phyloP scores from a whole-genome alignment of 2,888 invertebrate genomes.

The Dromius quadrimaculatus region DNA sequence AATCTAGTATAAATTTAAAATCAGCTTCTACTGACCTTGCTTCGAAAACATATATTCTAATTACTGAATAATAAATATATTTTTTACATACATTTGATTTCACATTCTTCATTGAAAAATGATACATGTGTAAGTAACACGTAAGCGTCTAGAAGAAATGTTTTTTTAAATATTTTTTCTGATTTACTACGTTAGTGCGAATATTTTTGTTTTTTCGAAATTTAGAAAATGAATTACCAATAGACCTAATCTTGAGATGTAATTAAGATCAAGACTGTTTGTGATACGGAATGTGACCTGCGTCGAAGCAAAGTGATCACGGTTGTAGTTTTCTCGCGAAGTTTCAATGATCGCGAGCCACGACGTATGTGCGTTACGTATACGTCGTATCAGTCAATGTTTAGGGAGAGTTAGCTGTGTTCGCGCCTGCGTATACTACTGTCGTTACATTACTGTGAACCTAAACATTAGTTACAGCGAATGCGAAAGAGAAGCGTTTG shows the following conservation, averaged over 20 bases:
- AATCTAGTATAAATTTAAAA: too few species aligned
- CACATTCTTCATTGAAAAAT: slow-evolving; percentile 8
- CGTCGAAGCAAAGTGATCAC: neutral
- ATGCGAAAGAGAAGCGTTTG: slow-evolving; percentile 42
- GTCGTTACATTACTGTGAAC: slow-evolving; percentile 41
- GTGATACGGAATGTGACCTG: neutral
- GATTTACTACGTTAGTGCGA: neutral
- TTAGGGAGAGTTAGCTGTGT: slow-evolving; percentile 31
- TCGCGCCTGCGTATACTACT: slow-evolving; percentile 42
- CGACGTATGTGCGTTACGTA: neutral
- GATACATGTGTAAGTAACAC: slow-evolving; percentile 5
- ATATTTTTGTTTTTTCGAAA: slow-evolving; percentile 1
- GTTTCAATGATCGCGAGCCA: slow-evolving; percentile 8
- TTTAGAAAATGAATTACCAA: neutral
- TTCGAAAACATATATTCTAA: neutral
- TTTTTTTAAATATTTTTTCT: slow-evolving; percentile 1
- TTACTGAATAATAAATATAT: slow-evolving; percentile 13
- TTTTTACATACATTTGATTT: slow-evolving; percentile 11
- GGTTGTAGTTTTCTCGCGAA: too few species aligned
- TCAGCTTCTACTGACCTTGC: slow-evolving; percentile 8
- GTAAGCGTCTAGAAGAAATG: slow-evolving; percentile 1
- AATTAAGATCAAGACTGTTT: slow-evolving; percentile 1
- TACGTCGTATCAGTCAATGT: slow-evolving; percentile 39
- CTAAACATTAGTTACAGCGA: slow-evolving; percentile 48
- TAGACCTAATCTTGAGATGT: slow-evolving; percentile 3